Conservation (phyloP, 53 echinoderm and acorn worm genomes). For the Pentamera pediparva region DNA sequence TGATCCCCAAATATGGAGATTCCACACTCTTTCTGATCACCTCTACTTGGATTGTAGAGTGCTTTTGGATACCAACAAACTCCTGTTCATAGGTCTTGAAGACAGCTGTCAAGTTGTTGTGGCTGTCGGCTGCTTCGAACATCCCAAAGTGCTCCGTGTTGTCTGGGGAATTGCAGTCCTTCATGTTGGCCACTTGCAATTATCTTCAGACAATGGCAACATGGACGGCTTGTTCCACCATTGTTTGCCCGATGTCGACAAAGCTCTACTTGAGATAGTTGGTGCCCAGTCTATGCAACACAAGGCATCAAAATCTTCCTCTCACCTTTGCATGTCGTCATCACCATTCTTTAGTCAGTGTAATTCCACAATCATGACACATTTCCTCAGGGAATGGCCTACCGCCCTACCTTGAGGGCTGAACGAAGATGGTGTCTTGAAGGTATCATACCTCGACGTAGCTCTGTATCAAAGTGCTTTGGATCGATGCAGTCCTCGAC, state of each 20-base stretch:
- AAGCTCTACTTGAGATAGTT: conserved; percentile 12
- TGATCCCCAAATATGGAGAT: too few species aligned
- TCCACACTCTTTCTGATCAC: too few species aligned
- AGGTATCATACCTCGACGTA: neutral
- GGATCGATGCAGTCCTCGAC: conserved; percentile 47
- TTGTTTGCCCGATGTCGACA: conserved; percentile 18
- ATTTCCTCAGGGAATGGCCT: conserved; percentile 40
- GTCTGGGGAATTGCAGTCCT: too few species aligned
- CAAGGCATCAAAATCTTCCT: conserved; percentile 14
- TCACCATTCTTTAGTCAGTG: conserved; percentile 25
- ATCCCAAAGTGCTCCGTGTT: too few species aligned
- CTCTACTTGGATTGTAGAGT: too few species aligned
- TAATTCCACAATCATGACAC: conserved; percentile 41
- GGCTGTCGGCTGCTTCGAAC: too few species aligned
- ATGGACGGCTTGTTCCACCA: conserved; percentile 27
- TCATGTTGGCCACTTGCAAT: conserved; percentile 2
- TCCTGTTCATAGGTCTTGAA: too few species aligned
- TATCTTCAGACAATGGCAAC: conserved; percentile 24
- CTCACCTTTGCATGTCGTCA: conserved; percentile 15
- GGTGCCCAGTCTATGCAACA: conserved; percentile 28
- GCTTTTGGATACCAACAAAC: too few species aligned
- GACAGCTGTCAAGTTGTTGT: too few species aligned
- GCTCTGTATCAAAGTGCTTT: conserved; percentile 16
- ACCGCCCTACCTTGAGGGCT: conserved; percentile 47
- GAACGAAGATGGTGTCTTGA: neutral